These are phyloP conservation scores for Chrysemys picta DNA, from an alignment of 2,113 vertebrate genomes.

Conservation along the genomic window DNA sequence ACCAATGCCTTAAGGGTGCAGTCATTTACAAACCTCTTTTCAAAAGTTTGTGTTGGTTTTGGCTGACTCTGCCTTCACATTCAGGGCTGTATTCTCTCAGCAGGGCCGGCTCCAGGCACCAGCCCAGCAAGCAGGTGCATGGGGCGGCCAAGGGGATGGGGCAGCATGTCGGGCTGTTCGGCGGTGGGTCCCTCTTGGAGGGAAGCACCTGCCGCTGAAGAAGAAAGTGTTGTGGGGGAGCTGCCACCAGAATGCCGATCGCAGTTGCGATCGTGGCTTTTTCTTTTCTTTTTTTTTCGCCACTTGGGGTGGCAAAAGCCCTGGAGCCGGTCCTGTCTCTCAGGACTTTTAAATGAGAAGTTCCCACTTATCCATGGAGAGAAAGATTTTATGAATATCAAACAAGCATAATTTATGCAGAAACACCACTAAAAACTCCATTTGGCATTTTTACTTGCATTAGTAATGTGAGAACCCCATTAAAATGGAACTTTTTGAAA, in stretches of 20 bases:
- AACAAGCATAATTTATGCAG: slow-evolving; percentile 56
- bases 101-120: no score
- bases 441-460: slow-evolving; percentile 58
- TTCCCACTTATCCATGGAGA: background rate
- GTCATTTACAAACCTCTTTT: background rate
- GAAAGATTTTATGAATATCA: slow-evolving; percentile 52
- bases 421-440: slow-evolving; percentile 53
- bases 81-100: slow-evolving; percentile 5
- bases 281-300: no score
- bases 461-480: slow-evolving; percentile 42
- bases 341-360: slow-evolving; percentile 22
- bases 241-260: no score
- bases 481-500: slow-evolving; percentile 56
- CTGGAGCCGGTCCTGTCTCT: background rate
- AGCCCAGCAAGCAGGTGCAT: no score
- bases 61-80: background rate
- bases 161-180: no score
- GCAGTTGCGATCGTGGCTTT: no score
- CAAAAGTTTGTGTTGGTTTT: background rate
- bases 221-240: no score
- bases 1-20: background rate
- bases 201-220: no score
- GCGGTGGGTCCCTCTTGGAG: no score
- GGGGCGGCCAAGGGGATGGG: no score
- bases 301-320: no score